phyloP scores from a whole-genome alignment of 1,140 invertebrate species.

The Drosophila persimilis region DNA sequence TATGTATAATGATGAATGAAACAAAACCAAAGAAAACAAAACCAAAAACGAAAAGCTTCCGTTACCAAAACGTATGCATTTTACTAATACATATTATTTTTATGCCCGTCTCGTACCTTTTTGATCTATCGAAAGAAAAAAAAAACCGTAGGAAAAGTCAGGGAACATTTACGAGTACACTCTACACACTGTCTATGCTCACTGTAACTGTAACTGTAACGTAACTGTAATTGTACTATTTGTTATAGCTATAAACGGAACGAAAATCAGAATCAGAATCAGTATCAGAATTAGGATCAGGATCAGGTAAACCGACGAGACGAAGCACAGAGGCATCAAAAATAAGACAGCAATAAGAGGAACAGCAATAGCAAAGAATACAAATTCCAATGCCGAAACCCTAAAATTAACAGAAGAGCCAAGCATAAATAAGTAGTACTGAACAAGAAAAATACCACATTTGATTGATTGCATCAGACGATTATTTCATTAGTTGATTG shows the following conservation, averaged over 20 bases:
- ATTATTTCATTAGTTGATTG: conserved; percentile 42
- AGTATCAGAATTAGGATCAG: conserved; percentile 7
- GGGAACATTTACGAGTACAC: conserved; percentile 18
- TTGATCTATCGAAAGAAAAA: conserved; percentile 17
- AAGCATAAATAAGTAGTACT: conserved; percentile 26
- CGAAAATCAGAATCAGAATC: conserved; percentile 4
- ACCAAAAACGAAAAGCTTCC: conserved; percentile 54
- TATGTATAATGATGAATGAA: not conserved
- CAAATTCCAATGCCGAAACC: conserved; percentile 25
- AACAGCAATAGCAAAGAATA: conserved; percentile 12
- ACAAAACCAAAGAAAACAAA: conserved; percentile 10
- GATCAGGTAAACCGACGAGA: conserved; percentile 19
- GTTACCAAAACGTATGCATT: conserved; percentile 61
- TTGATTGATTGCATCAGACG: conserved; percentile 20
- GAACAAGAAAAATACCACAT: conserved; percentile 3
- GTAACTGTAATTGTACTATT: not conserved
- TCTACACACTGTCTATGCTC: conserved; percentile 35
- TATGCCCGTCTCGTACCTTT: conserved; percentile 12
- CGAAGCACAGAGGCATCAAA: conserved; percentile 18
- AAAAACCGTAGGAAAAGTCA: not conserved
- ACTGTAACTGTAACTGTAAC: conserved; percentile 21
- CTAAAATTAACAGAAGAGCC: conserved; percentile 32
- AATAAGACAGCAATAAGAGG: conserved; percentile 1
- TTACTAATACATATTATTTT: conserved; percentile 44
- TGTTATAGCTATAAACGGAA: conserved; percentile 7